These are phyloP conservation scores for Elephantulus edwardii DNA, from an alignment of 2,113 vertebrate genomes.

Conservation along the genomic window DNA sequence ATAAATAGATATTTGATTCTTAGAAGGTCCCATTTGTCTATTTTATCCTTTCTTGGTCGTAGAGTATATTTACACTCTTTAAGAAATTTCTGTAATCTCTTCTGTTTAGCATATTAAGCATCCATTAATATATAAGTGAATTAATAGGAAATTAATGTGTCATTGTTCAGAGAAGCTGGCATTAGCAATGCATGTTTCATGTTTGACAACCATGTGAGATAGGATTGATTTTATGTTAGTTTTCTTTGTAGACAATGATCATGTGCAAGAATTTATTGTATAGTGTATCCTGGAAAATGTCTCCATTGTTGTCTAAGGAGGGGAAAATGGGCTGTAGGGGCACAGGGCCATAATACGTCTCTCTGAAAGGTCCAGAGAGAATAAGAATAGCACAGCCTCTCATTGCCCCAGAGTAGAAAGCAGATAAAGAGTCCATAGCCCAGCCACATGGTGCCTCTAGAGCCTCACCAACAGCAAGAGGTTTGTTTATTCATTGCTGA, in stretches of 20 bases:
- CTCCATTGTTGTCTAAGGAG: too few species aligned
- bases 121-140: background rate
- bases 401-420: too few species aligned
- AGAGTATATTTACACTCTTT: background rate
- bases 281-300: background rate
- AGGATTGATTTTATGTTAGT: background rate
- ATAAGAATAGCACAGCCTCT: too few species aligned
- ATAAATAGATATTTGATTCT: too few species aligned
- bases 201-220: background rate
- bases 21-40: background rate
- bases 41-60: background rate
- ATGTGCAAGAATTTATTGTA: background rate
- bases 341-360: too few species aligned
- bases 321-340: too few species aligned
- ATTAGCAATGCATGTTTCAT: background rate
- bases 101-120: background rate
- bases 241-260: background rate
- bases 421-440: too few species aligned
- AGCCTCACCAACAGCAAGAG: too few species aligned
- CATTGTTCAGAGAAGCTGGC: background rate
- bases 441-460: too few species aligned
- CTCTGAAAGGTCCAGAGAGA: too few species aligned
- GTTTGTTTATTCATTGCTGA: too few species aligned
- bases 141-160: background rate
- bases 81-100: background rate